A percentile compares a stretch with the other conserved stretches of the same genome.
Conservation (phyloP, 2,113 vertebrate genomes). For the Rattus rattus region DNA sequence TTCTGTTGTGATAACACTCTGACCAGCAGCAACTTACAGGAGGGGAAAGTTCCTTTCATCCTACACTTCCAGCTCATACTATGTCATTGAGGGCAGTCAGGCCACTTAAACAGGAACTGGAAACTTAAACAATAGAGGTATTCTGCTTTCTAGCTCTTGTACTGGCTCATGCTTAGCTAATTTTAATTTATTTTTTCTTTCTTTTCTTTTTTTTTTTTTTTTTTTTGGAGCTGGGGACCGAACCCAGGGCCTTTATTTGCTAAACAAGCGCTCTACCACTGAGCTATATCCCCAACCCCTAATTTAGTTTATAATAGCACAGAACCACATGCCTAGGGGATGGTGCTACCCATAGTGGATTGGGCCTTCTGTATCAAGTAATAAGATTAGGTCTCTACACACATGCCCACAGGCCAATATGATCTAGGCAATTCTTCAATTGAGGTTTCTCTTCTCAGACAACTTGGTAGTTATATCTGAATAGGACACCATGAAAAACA, state of each 20-base stretch:
- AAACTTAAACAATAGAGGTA: neutral
- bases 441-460: neutral
- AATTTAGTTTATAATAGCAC: neutral
- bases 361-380: neutral
- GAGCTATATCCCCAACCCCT: no score
- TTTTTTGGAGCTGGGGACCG: no score
- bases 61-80: neutral
- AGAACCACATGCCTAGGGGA: neutral
- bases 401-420: neutral
- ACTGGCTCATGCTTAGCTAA: no score
- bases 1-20: neutral
- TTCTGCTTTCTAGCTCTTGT: neutral
- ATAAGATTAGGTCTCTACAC: neutral
- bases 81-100: neutral
- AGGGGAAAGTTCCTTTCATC: neutral
- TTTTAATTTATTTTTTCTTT: no score
- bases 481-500: neutral
- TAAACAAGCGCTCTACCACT: no score
- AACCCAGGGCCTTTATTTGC: no score
- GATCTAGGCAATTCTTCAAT: neutral
- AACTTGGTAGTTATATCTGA: neutral
- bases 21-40: neutral
- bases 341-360: neutral
- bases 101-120: neutral
- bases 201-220: no score